Base-by-base conservation (phyloP, 2,888 invertebrate genomes). In the Caenorhabditis auriculariae region DNA sequence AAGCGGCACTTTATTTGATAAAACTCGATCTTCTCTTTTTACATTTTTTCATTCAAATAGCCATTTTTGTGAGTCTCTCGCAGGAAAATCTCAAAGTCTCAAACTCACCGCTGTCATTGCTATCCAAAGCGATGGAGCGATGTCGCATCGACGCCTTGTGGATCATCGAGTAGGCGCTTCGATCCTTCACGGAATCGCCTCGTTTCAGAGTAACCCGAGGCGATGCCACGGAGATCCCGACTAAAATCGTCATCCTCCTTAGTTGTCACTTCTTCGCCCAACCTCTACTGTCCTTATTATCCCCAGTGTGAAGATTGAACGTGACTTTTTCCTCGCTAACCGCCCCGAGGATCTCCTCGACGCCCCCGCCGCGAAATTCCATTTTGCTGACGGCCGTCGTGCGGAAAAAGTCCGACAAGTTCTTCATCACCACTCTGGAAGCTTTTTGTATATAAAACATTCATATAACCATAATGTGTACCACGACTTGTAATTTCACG, bases 301-400 rank as follows among this genome's bases (percentile, higher is more conserved):
- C 65, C 43, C 66, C 69, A 2, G 65, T 63, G 19, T 55, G 65
- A 27, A 70, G 51, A 47, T 58, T 56, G 52, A 67, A 70, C 17
- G 67, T 67, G 3, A 67, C 60, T 26, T 62, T 60, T 17, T 62
- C 62, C 0, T 54, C 55, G 26, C 50, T 50, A 9, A 55, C 59
- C 53, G 60, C 61, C 38, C 61, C 52, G 27, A 61, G 19, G 32
- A 54, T 60, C 19, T 66, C 66, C 32, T 71, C 72, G 21, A 70
- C 57, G 46, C 56, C 60, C 43, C 60, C 58, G 43, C 76, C 75
- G 24, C 71, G 69, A 29, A 78, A 67, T 42, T 93, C 94, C 72
- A 98, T 86, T 84, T 95, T 94, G 1, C 94, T 94, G 44, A 98
- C 91, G 65, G 95, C 96, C 2, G 96, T 96, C 0, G 98, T 99